These are phyloP conservation scores for Carcharodon carcharias DNA, from an alignment of 2,797 vertebrate species.

Conservation along the genomic window DNA sequence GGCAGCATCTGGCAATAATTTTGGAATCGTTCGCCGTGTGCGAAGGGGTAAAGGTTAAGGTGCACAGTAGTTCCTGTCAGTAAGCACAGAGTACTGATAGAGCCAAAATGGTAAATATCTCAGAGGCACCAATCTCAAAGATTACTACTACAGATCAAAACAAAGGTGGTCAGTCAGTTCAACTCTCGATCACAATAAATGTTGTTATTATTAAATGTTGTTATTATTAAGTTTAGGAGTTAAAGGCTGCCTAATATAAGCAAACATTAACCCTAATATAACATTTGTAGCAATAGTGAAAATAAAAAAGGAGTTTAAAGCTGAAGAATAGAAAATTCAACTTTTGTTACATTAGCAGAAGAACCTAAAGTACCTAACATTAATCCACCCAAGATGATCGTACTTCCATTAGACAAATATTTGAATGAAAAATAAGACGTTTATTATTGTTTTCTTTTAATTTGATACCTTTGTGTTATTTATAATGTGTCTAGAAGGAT, in stretches of 20 bases:
- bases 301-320: not conserved
- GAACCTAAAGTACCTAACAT: not conserved
- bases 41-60: slow-evolving; percentile 21
- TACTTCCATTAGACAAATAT: not conserved
- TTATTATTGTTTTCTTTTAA: not conserved
- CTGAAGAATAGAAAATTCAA: not conserved
- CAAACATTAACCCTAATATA: not conserved
- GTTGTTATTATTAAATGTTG: not conserved
- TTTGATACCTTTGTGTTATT: not conserved
- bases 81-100: not conserved
- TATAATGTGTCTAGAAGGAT: not conserved
- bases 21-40: not conserved
- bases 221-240: not conserved
- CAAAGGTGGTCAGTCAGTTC: not conserved
- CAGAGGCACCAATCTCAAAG: not conserved
- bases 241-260: not conserved
- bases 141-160: not conserved
- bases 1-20: slow-evolving; percentile 27
- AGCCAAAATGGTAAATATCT: not conserved
- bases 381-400: not conserved
- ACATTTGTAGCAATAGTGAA: not conserved
- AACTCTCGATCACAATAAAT: not conserved
- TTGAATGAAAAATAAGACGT: not conserved
- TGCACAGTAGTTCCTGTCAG: not conserved
- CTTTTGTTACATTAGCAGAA: not conserved